A percentile compares a stretch with the other conserved stretches of the same genome.
Evolutionary conservation across 2,888 invertebrate species (phyloP).

Genomic region (Leucozona laternaria): DNA sequence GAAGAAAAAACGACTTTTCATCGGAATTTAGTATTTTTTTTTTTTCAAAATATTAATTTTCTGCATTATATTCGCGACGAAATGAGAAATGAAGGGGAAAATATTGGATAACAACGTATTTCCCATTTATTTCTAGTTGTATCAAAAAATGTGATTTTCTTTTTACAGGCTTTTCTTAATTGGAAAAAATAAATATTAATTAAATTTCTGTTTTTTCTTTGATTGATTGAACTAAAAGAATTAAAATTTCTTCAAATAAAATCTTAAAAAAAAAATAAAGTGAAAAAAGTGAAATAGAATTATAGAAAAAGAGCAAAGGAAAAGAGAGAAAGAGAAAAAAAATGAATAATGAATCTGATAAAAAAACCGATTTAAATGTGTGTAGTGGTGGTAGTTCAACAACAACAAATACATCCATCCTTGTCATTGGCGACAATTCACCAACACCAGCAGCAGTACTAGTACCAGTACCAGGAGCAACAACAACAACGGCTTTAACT

Average conservation of each 20-base stretch:
- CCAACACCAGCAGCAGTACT: constrained; percentile 76
- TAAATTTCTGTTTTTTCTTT: constrained; percentile 54
- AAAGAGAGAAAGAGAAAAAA: constrained; percentile 72
- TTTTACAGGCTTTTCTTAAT: constrained; percentile 44
- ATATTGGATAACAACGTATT: constrained; percentile 73
- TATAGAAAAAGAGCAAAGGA: constrained; percentile 64
- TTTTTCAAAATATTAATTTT: constrained; percentile 40
- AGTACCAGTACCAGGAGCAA: constrained; percentile 57
- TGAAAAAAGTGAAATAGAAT: constrained; percentile 66
- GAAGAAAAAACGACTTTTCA: constrained; percentile 60
- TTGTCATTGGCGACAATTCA: constrained; percentile 76
- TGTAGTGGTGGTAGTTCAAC: constrained; percentile 77
- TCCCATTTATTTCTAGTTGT: constrained; percentile 56
- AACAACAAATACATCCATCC: constrained; percentile 80
- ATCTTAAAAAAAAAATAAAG: constrained; percentile 47
- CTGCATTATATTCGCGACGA: constrained; percentile 51
- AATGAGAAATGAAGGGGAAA: constrained; percentile 62
- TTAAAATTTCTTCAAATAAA: constrained; percentile 50
- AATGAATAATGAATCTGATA: constrained; percentile 82
- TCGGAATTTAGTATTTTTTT: constrained; percentile 62
- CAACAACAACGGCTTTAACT: constrained; percentile 55
- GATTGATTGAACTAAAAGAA: constrained; percentile 67
- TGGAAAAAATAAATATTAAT: constrained; percentile 10
- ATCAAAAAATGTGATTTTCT: constrained; percentile 32
- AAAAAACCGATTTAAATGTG: constrained; percentile 82